Percentiles rank a stretch among this genome's conserved stretches.
These are phyloP conservation scores for Manduca sexta DNA, from an alignment of 1,140 invertebrate genomes.

Conservation along the genomic window DNA sequence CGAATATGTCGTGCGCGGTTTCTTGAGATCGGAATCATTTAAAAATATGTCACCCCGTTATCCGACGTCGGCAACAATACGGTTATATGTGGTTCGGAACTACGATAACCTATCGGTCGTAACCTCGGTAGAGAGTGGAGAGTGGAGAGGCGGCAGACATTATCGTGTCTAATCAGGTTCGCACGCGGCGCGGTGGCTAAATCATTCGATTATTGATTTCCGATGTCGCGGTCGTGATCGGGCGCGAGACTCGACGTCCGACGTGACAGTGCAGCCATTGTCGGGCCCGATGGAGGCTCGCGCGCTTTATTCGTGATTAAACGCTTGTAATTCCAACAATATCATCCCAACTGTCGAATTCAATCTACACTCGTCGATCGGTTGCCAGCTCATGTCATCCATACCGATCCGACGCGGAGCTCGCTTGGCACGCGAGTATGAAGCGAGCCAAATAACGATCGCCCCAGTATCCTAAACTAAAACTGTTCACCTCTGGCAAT, in stretches of 20 bases:
- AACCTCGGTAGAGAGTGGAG: constrained; percentile 28
- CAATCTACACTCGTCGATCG: constrained; percentile 47
- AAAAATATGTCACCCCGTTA: constrained; percentile 58
- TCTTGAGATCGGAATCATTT: constrained; percentile 46
- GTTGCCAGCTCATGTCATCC: constrained; percentile 40
- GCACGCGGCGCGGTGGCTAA: constrained; percentile 69
- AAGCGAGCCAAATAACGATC: not conserved
- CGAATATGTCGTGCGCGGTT: constrained; percentile 39
- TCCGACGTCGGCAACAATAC: constrained; percentile 42
- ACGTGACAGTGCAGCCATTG: constrained; percentile 65
- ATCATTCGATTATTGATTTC: constrained; percentile 72
- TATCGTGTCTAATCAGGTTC: constrained; percentile 70
- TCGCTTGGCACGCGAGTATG: not conserved
- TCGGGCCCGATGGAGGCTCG: constrained; percentile 37
- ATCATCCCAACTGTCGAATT: constrained; percentile 56
- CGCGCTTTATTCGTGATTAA: constrained; percentile 62
- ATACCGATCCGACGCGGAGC: not conserved
- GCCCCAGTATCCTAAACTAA: too few species aligned
- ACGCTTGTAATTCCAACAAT: constrained; percentile 70
- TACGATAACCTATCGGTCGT: constrained; percentile 56
- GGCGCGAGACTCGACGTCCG: constrained; percentile 47
- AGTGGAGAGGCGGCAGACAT: constrained; percentile 50
- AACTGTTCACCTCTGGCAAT: too few species aligned
- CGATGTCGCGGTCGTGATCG: constrained; percentile 70
- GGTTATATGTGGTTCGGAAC: constrained; percentile 40